phyloP scores from a whole-genome alignment of 2,113 vertebrate genomes.

The Colistium nudipinnis region DNA sequence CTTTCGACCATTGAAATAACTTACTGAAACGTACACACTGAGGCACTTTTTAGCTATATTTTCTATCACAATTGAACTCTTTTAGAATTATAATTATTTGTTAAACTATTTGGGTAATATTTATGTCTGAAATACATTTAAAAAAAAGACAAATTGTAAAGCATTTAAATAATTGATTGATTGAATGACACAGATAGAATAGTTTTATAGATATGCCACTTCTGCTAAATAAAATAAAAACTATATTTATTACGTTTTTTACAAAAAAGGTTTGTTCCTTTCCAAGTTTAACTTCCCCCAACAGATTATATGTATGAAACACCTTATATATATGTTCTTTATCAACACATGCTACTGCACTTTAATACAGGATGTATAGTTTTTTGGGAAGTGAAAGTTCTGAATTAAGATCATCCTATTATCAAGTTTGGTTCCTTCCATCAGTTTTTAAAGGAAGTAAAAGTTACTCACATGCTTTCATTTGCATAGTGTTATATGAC shows the following conservation, averaged over 20 bases:
- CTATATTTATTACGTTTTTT: not conserved
- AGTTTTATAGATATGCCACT: constrained; percentile 6
- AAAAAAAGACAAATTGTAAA: no score
- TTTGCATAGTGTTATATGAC: not conserved
- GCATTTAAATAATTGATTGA: no score
- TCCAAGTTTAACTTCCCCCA: not conserved
- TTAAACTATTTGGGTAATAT: no score
- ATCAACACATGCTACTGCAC: not conserved
- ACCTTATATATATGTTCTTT: constrained; percentile 19
- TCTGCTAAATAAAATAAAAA: not conserved
- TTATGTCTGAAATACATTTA: no score
- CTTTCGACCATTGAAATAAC: no score
- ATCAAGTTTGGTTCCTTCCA: not conserved
- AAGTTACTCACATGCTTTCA: not conserved
- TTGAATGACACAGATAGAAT: not conserved
- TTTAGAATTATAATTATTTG: no score
- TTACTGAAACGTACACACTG: no score
- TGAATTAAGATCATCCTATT: not conserved
- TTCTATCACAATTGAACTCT: no score
- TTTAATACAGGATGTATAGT: not conserved
- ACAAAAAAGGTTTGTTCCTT: not conserved
- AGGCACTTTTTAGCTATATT: no score
- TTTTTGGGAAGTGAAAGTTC: constrained; percentile 40
- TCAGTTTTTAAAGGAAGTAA: constrained; percentile 24
- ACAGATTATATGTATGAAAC: not conserved